Evolutionary conservation across 2,113 vertebrate genomes (phyloP), one percentile per base, ranked within the genome.

Genomic region (Cinclus cinclus): DNA sequence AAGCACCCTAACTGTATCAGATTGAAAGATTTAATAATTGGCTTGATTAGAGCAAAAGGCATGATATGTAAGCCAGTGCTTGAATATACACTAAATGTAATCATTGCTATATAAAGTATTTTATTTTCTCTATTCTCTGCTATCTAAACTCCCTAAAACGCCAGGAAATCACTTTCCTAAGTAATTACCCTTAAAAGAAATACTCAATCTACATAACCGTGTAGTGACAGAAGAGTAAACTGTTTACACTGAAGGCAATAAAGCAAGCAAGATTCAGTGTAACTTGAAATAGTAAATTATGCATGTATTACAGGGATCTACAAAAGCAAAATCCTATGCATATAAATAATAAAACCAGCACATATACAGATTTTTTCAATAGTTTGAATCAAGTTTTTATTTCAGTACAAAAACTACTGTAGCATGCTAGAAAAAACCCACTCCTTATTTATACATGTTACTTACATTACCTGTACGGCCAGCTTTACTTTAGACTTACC

Each of bases 101-200:
- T 78, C 23, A 41, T 4, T 30, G 37, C 60, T 41, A 42, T 35
- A 67, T 37, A 18, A 79, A 79, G 9, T 39, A 50, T 67, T 78
- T 89, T 69, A 47, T 69, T 84, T 94, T 87, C 60, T 22, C 5
- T 69, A 25, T 56, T 79, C 8, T 80, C 17, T 70, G 30, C 17
- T 37, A 78, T 71, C 35, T 60, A 31, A 88, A 64, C 24, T 86
- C 47, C 14, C 22, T 75, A 28, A 73, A 93, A 86, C 49, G 76
- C 19, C 23, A 77, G 50, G 39, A 95, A 91, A 80, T 44, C 46
- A 73, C 55, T 91, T 96, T 58, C 63, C 28, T 62, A 83, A 90
- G 27, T 68, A 33, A 86, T 80, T 55, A 95, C n/a, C 41, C 65
- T 88, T 80, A 73, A 84, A 94, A 93, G 62, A 60, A 80, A 74